Base-by-base conservation (phyloP, 2,888 invertebrate genomes). In the Meandrusa payeni region DNA sequence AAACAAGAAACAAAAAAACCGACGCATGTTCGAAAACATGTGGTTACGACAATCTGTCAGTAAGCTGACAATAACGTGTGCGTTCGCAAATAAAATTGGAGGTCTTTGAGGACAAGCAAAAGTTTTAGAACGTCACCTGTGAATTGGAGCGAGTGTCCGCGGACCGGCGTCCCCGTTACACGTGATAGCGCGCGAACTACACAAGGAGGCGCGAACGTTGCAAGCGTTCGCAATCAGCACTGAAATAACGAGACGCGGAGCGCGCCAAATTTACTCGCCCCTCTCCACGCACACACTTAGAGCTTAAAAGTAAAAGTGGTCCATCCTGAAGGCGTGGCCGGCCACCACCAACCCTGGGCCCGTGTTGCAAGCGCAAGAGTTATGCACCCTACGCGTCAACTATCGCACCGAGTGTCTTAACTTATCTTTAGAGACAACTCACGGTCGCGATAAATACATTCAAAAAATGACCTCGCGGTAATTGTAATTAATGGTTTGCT, bases 251-350 rank as follows among this genome's bases (percentile, higher is more conserved):
- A 41, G 49, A 31, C 40, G 37, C 52, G 49, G 49, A 48, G 51
- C 53, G 39, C 39, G 41, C 40, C 42, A 50, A 48, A 54, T 46
- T 46, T 40, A 49, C 40, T 50, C 48, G 50, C 60, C 57, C 59
- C 58, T 48, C 60, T 55, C 52, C 44, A 38, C 48, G 32, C 43
- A 47, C 29, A 28, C 10, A 22, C 54, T 57, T 50, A 59, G 59
- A 68, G 62, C 68, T 68, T 65, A 69, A 78, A 83, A 85, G 85
- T 85, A 85, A 85, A 85, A 85, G 85, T 85, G 74, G 70, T 71
- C 61, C 59, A 69, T 81, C 83, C 80, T 69, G 70, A 67, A 76
- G 79, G 79, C 72, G 76, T 73, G 76, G 65, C 64, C 55, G 54
- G 19, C 19, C 19, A 44, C 37, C 55, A 50, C 46, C 60, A 71